Percentiles rank a stretch among this genome's conserved stretches.
These are phyloP conservation scores for Parnassius orleans DNA, from an alignment of 2,888 invertebrate species.

Conservation along the genomic window DNA sequence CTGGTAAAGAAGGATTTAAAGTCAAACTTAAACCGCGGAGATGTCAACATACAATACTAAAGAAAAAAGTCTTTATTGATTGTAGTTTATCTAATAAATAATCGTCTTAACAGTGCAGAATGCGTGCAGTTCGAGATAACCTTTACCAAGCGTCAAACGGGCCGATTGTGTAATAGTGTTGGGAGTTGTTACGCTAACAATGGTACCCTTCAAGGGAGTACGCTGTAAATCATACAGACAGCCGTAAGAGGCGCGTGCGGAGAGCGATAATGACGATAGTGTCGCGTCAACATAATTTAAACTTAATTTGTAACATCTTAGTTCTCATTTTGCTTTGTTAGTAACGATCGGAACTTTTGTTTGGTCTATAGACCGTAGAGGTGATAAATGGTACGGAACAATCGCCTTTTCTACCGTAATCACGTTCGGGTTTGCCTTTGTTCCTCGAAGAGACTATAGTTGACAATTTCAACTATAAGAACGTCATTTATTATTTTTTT, in stretches of 20 bases:
- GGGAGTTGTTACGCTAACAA: conserved; percentile 64
- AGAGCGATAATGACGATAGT: conserved; percentile 53
- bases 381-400: conserved; percentile 55
- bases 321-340: conserved; percentile 11
- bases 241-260: conserved; percentile 71
- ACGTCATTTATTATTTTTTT: conserved; percentile 9
- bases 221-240: conserved; percentile 70
- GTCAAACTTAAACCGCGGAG: no score
- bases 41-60: no score
- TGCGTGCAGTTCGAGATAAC: conserved; percentile 51
- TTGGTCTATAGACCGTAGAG: conserved; percentile 38
- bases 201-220: conserved; percentile 60
- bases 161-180: conserved; percentile 62
- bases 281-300: conserved; percentile 39
- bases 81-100: conserved; percentile 7
- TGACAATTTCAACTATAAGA: conserved; percentile 26
- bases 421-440: conserved; percentile 48
- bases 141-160: conserved; percentile 61
- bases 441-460: conserved; percentile 43
- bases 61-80: no score
- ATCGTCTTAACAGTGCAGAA: conserved; percentile 22
- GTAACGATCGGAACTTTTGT: conserved; percentile 12
- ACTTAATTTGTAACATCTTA: conserved; percentile 9
- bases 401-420: conserved; percentile 54
- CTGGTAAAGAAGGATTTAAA: no score